These are phyloP conservation scores for Coptodon bakossiorum DNA, from an alignment of 2,113 vertebrate species.

Conservation along the genomic window DNA sequence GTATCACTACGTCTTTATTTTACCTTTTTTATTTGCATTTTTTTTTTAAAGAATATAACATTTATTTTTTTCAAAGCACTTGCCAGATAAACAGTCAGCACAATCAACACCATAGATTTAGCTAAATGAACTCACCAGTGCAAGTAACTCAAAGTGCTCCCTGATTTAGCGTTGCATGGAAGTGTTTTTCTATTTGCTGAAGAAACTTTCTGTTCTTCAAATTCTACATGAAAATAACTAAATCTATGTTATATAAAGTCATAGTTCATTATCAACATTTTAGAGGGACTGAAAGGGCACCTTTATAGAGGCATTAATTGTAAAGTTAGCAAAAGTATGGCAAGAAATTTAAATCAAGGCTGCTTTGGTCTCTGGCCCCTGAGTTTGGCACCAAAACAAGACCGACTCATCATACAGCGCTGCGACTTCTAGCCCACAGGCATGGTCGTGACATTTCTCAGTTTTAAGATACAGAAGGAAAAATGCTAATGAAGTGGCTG, in stretches of 20 bases:
- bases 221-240: not conserved
- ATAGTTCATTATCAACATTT: not conserved
- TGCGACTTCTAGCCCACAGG: constrained; percentile 61
- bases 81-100: not conserved
- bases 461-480: constrained; percentile 62
- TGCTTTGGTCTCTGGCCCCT: constrained; percentile 49
- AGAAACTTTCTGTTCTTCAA: not conserved
- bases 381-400: constrained; percentile 65
- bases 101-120: not conserved
- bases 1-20: not conserved
- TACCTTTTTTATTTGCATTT: not conserved
- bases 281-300: constrained; percentile 22
- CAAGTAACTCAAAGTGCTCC: not conserved
- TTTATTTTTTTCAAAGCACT: not conserved
- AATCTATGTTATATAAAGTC: not conserved
- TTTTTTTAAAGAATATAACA: not conserved
- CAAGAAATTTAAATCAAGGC: constrained; percentile 66
- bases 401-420: constrained; percentile 55
- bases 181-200: not conserved
- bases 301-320: constrained; percentile 63
- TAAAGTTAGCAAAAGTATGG: constrained; percentile 49
- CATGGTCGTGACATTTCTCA: constrained; percentile 68
- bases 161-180: not conserved
- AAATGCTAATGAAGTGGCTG: constrained; percentile 70
- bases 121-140: not conserved